These are phyloP conservation scores for Pteronura brasiliensis DNA, from an alignment of 2,113 vertebrate genomes.

Conservation along the genomic window DNA sequence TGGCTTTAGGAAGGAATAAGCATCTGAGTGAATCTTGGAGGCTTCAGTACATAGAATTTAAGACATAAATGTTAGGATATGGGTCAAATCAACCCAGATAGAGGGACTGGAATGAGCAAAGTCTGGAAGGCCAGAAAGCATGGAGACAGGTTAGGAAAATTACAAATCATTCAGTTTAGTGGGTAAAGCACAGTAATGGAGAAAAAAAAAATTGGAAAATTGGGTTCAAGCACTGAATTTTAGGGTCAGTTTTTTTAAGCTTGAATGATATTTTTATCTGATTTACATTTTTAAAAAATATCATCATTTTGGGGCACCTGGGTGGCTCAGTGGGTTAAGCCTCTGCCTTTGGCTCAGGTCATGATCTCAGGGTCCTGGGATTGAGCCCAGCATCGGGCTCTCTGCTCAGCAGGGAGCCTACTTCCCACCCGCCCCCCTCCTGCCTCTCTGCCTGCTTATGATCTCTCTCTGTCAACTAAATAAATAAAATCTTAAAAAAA, in stretches of 20 bases:
- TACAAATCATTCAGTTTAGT: neutral
- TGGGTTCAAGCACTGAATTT: neutral
- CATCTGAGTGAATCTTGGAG: neutral
- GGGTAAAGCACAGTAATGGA: neutral
- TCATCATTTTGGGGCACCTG: neutral
- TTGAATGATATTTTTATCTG: neutral
- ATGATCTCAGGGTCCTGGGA: too few relatives aligned
- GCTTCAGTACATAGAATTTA: neutral
- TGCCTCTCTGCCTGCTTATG: too few relatives aligned
- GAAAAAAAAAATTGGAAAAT: neutral
- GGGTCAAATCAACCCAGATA: neutral
- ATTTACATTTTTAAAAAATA: conserved; percentile 9
- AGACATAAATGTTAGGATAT: neutral
- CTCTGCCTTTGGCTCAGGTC: too few relatives aligned
- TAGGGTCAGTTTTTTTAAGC: neutral
- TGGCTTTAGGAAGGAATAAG: neutral
- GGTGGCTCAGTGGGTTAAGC: too few relatives aligned
- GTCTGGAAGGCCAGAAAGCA: neutral
- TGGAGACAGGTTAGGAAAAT: neutral
- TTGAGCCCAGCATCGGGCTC: too few relatives aligned
- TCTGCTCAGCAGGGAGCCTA: too few relatives aligned
- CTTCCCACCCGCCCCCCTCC: rapidly evolving
- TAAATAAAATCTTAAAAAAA: too few relatives aligned
- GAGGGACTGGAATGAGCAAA: neutral
- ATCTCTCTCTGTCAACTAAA: too few relatives aligned